Evolutionary conservation across 2,797 vertebrate species (phyloP).

Genomic region (Enteromius fasciolatus): DNA sequence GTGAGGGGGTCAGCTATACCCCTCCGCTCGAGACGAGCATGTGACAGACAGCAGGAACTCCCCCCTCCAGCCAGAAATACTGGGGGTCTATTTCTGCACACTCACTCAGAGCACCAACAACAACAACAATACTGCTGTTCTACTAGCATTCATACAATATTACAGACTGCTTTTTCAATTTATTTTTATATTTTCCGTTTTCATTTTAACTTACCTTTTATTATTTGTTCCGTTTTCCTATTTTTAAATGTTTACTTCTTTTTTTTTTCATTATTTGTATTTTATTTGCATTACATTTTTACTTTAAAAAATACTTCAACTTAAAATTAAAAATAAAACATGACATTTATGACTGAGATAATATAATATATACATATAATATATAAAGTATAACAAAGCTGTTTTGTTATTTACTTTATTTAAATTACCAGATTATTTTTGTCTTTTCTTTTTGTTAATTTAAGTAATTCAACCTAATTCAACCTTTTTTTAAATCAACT

Average conservation of each 20-base stretch:
- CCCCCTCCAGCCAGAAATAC: constrained; percentile 58
- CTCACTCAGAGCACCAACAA: constrained; percentile 12
- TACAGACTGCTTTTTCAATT: background rate
- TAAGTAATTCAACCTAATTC: background rate
- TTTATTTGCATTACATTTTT: background rate
- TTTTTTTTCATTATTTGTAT: background rate
- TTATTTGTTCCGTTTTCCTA: background rate
- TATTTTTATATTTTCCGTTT: background rate
- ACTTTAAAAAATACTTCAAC: background rate
- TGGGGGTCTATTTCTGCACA: constrained; percentile 43
- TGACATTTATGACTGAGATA: background rate
- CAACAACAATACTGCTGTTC: background rate
- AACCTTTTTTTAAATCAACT: background rate
- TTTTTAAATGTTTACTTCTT: background rate
- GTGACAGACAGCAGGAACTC: constrained; percentile 62
- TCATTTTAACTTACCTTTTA: background rate
- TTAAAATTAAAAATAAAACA: background rate
- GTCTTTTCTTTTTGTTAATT: background rate
- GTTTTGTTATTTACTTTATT: background rate
- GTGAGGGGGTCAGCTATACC: constrained; percentile 60
- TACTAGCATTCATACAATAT: background rate
- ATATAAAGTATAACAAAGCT: no score
- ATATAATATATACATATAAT: no score
- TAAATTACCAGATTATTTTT: background rate
- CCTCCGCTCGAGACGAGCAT: constrained; percentile 70